phyloP scores from a whole-genome alignment of 2,888 invertebrate genomes.

The Aethes cnicana region DNA sequence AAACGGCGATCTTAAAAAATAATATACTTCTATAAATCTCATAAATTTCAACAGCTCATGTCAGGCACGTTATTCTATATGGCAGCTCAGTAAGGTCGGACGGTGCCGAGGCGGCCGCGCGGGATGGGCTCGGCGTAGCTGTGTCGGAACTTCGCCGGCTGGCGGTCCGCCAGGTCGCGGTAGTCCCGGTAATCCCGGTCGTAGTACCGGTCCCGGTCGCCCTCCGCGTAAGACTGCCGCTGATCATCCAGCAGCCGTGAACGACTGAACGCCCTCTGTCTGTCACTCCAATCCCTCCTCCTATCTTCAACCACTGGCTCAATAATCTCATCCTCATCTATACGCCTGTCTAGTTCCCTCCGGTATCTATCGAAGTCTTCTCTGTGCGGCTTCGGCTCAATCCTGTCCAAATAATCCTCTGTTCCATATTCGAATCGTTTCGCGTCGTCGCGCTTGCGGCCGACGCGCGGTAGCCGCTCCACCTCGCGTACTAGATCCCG shows the following conservation, averaged over 20 bases:
- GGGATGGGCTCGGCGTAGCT: slow-evolving; percentile 86
- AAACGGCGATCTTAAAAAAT: not conserved
- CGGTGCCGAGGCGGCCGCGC: slow-evolving; percentile 74
- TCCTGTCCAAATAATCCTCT: slow-evolving; percentile 70
- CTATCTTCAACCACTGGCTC: slow-evolving; percentile 73
- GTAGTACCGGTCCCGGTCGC: slow-evolving; percentile 67
- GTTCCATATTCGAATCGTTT: slow-evolving; percentile 73
- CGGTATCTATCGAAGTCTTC: slow-evolving; percentile 71
- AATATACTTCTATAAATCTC: slow-evolving; percentile 26
- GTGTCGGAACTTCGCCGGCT: slow-evolving; percentile 80
- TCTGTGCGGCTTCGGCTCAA: slow-evolving; percentile 64
- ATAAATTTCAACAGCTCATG: no score
- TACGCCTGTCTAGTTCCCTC: slow-evolving; percentile 69
- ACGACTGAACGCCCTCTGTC: slow-evolving; percentile 74
- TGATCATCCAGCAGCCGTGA: slow-evolving; percentile 74
- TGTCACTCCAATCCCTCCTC: slow-evolving; percentile 69
- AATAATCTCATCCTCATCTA: slow-evolving; percentile 74
- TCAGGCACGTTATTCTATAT: slow-evolving; percentile 63
- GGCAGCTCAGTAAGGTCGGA: slow-evolving; percentile 78
- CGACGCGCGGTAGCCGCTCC: slow-evolving; percentile 71
- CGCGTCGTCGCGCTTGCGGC: slow-evolving; percentile 68
- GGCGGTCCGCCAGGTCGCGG: slow-evolving; percentile 67
- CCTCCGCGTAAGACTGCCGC: slow-evolving; percentile 70
- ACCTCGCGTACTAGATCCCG: slow-evolving; percentile 63
- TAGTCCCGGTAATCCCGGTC: slow-evolving; percentile 74